A percentile compares a stretch with the other conserved stretches of the same genome.
Evolutionary conservation across 1,140 invertebrate species (phyloP).

Genomic region (Drosophila tristis): DNA sequence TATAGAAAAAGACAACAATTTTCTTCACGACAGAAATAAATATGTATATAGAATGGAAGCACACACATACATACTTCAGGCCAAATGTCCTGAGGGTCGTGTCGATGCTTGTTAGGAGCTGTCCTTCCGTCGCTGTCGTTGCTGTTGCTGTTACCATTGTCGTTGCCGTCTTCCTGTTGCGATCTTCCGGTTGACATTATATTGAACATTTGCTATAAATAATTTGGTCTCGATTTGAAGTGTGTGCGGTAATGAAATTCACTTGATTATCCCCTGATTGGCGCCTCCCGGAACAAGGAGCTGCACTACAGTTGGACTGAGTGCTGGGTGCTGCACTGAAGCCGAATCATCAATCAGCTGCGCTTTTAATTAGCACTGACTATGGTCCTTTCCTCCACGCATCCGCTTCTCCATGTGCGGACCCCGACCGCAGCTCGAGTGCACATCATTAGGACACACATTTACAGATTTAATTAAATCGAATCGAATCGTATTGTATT

Average conservation of each 20-base stretch:
- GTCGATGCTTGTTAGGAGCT: conserved; percentile 63
- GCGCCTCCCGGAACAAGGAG: conserved; percentile 9
- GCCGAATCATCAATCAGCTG: conserved; percentile 44
- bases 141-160: too few species aligned
- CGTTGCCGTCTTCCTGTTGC: conserved; percentile 38
- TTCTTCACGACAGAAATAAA: conserved; percentile 53
- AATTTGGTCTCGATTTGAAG: conserved; percentile 64
- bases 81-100: conserved; percentile 36
- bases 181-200: conserved; percentile 73
- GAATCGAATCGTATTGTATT: conserved; percentile 53
- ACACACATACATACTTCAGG: conserved; percentile 23
- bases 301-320: conserved; percentile 22
- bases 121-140: too few species aligned
- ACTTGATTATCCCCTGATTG: conserved; percentile 64
- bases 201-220: conserved; percentile 64
- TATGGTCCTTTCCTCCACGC: not conserved
- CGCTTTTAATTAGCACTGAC: conserved; percentile 50
- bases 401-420: conserved; percentile 3
- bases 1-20: conserved; percentile 64
- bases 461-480: conserved; percentile 71
- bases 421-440: conserved; percentile 48
- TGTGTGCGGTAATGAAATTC: conserved; percentile 64
- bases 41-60: conserved; percentile 43
- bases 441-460: conserved; percentile 64
- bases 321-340: not conserved